Evolutionary conservation across 2,888 invertebrate genomes (phyloP), one percentile per base, ranked within the genome.

Genomic region (Ypsolopha scabrella): DNA sequence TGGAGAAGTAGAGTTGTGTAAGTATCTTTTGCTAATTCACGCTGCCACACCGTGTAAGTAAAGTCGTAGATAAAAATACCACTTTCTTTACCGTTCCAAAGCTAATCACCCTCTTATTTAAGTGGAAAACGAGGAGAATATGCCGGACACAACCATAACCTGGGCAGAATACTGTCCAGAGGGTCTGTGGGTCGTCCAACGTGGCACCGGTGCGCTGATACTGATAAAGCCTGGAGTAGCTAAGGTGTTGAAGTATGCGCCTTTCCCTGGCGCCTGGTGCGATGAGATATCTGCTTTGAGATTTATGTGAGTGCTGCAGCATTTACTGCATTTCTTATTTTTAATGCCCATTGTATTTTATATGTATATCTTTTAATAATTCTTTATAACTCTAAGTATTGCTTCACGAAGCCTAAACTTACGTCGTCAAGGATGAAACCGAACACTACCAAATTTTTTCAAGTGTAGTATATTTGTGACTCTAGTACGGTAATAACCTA

Each of bases 1-100:
- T 41, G 80, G 83, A 10, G 90, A 92, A 69, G 75, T 93, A 60
- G 88, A 90, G 61, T 80, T 93, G 53, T 89, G 92, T 92, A 76
- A 64, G 69, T 55, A 8, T 11, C 24, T 7, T 41, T 4, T 41
- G 7, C 11, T 11, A 43, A 43, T n/a, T 6, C 9, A 38, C 38
- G 6, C 9, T 8, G n/a, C 38, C 2, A 38, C 2, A 4, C 38
- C 38, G 38, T 38, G 8, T 6, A 2, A 38, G 9, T 38, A 38
- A 10, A n/a, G n/a, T 38, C 6, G 9, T 10, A 38, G 6, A 10
- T 8, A 8, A n/a, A 10, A n/a, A 38, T 38, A 8, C n/a, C 2
- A 10, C 1, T 38, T 38, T 38, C 38, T 13, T 11, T n/a, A 41
- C 2, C 24, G 24, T 9, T 39, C 41, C 13, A 41, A 41, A 7